Percentiles rank a stretch among this genome's conserved stretches.
These are phyloP conservation scores for Siphonodentalium dalli DNA, from an alignment of 2,888 invertebrate species.

Conservation along the genomic window DNA sequence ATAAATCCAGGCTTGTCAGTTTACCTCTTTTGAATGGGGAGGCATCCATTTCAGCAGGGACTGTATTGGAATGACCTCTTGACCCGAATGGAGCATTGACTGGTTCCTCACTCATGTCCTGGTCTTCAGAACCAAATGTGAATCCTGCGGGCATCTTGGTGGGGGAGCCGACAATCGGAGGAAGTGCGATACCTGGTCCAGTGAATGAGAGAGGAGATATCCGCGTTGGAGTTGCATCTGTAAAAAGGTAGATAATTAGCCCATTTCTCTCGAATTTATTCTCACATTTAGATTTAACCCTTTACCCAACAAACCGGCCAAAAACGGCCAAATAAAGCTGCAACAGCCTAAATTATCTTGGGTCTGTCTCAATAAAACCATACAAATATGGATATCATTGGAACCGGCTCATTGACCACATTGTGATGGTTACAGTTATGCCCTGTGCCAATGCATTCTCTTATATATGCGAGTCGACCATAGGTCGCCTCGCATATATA, in stretches of 20 bases:
- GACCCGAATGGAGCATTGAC: conserved; percentile 46
- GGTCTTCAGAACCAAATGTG: conserved; percentile 36
- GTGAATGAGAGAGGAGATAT: conserved; percentile 35
- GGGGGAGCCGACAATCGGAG: conserved; percentile 75
- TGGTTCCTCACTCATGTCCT: conserved; percentile 37
- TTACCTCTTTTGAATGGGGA: conserved; percentile 28
- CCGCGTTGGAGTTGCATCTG: conserved; percentile 51
- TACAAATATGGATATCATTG: too few species aligned
- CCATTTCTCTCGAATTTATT: too few species aligned
- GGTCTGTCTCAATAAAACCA: too few species aligned
- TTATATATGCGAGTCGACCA: too few species aligned
- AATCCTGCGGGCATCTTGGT: conserved; percentile 67
- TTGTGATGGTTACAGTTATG: too few species aligned
- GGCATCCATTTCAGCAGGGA: conserved; percentile 50
- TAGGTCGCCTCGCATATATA: too few species aligned
- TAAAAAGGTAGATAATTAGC: conserved; percentile 14
- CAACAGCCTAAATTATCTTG: too few species aligned
- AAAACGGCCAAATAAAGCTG: too few species aligned
- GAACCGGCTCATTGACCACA: too few species aligned
- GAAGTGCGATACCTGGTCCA: conserved; percentile 67
- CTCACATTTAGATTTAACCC: too few species aligned
- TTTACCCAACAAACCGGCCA: too few species aligned
- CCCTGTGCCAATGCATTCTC: too few species aligned
- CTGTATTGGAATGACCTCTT: conserved; percentile 41
- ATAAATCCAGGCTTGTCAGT: not conserved